phyloP scores from a whole-genome alignment of 2,888 invertebrate genomes.

The Caenorhabditis sp. region DNA sequence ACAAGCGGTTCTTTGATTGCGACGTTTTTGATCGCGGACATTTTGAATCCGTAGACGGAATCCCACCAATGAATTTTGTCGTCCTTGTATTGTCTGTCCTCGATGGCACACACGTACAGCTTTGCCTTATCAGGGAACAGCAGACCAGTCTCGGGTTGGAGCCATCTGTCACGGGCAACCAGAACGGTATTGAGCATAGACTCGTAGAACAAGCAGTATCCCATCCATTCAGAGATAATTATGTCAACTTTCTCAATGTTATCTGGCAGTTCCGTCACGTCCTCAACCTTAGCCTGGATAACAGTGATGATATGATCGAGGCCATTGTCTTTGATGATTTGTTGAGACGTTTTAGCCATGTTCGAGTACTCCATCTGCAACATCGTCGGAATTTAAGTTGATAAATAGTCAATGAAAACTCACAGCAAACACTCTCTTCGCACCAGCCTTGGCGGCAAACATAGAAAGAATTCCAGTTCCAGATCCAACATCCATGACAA shows the following conservation, averaged over 20 bases:
- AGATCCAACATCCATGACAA: slow-evolving; percentile 97
- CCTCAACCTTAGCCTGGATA: slow-evolving; percentile 87
- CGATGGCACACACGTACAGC: slow-evolving; percentile 88
- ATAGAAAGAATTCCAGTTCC: slow-evolving; percentile 99
- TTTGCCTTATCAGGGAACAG: slow-evolving; percentile 94
- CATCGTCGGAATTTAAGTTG: background rate
- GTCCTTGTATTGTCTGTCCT: slow-evolving; percentile 98
- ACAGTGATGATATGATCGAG: slow-evolving; percentile 80
- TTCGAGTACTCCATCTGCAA: slow-evolving; percentile 93
- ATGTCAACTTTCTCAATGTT: slow-evolving; percentile 94
- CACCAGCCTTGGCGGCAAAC: slow-evolving; percentile 99
- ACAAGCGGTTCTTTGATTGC: slow-evolving; percentile 98
- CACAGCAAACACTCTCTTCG: slow-evolving; percentile 90
- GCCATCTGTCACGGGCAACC: slow-evolving; percentile 97
- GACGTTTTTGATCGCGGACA: slow-evolving; percentile 97
- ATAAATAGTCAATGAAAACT: slow-evolving; percentile 17
- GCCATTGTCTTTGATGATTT: slow-evolving; percentile 87
- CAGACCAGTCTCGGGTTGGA: slow-evolving; percentile 87
- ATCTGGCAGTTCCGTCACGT: slow-evolving; percentile 89
- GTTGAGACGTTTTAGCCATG: slow-evolving; percentile 95
- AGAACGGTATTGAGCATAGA: slow-evolving; percentile 99
- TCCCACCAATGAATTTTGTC: slow-evolving; percentile 99
- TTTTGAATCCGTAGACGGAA: slow-evolving; percentile 99
- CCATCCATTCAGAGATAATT: slow-evolving; percentile 89
- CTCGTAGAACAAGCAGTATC: slow-evolving; percentile 94